Evolutionary conservation across 2,888 invertebrate species (phyloP), one percentile per base, ranked within the genome.

Genomic region (Dolichomitus sp.): DNA sequence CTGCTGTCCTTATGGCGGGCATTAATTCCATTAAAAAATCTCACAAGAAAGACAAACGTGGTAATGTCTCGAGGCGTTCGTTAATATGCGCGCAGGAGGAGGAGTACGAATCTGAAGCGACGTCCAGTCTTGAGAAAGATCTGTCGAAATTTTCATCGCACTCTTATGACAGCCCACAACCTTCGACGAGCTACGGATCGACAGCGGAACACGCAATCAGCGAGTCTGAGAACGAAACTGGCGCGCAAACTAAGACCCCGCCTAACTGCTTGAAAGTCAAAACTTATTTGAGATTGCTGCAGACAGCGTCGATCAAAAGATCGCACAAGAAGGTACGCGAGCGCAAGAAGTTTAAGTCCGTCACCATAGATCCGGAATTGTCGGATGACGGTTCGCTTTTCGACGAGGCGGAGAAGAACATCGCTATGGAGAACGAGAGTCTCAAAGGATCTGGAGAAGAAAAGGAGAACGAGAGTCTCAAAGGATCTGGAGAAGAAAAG

Each of bases 331-430:
- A 90, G 70, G 89, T 88, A 50, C 89, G 91, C 0, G 87, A 89
- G 4, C 84, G 84, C 14, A 85, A 84, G 17, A 85, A 74, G 54
- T 83, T 65, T 4, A 84, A 76, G 37, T 52, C 68, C 7, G 61
- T 79, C 19, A 27, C 82, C 45, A 27, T 77, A 4, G 85, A 89
- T 79, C 74, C 83, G 52, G 84, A 88, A 23, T 69, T 91, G 30
- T 92, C 92, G 4, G 90, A 92, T 52, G 91, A 92, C 79, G 91
- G 92, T 27, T 92, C 91, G 4, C 88, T 92, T 80, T 92, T 92
- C 73, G 90, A 88, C 6, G 90, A 89, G 2, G 86, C 87, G 14
- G 89, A 91, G 0, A 86, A 83, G 82, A 81, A 66, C 72, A 0
- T 70, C 50, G 33, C 33, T 9, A 12, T 52, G 23, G 61, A 57